Evolutionary conservation across 2,888 invertebrate species (phyloP).

Genomic region (Eudemis profundana): DNA sequence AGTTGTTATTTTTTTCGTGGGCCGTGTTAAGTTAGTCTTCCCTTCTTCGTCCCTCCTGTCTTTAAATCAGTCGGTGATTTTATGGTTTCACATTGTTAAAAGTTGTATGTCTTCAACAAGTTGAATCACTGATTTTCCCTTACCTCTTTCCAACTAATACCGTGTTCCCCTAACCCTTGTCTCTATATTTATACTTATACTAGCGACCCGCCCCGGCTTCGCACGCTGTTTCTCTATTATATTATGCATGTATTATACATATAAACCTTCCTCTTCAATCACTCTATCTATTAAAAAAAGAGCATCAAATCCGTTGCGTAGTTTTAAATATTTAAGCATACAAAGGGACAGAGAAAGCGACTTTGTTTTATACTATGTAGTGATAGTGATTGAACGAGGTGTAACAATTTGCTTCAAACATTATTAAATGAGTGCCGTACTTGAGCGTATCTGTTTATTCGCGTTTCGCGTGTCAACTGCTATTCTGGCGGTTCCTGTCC

Average conservation of each 20-base stretch:
- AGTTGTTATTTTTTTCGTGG: no score
- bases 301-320: no score
- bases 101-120: constrained; percentile 12
- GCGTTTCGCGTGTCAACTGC: constrained; percentile 9
- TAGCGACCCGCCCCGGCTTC: no score
- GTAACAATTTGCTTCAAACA: constrained; percentile 20
- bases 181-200: not conserved
- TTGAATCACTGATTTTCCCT: not conserved
- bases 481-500: not conserved
- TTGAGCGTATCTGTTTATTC: constrained; percentile 7
- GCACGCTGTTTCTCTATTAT: no score
- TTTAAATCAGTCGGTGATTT: constrained; percentile 10
- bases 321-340: no score
- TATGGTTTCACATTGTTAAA: constrained; percentile 20
- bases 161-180: not conserved
- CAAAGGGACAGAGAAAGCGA: no score
- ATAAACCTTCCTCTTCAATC: no score
- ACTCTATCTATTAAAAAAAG: no score
- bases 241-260: no score
- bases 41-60: constrained; percentile 6
- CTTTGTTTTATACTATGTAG: no score
- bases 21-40: no score
- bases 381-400: no score
- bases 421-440: constrained; percentile 1
- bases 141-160: not conserved